A percentile compares a stretch with the other conserved stretches of the same genome.
Evolutionary conservation across 2,113 vertebrate genomes (phyloP).

Genomic region (Casuarius casuarius): DNA sequence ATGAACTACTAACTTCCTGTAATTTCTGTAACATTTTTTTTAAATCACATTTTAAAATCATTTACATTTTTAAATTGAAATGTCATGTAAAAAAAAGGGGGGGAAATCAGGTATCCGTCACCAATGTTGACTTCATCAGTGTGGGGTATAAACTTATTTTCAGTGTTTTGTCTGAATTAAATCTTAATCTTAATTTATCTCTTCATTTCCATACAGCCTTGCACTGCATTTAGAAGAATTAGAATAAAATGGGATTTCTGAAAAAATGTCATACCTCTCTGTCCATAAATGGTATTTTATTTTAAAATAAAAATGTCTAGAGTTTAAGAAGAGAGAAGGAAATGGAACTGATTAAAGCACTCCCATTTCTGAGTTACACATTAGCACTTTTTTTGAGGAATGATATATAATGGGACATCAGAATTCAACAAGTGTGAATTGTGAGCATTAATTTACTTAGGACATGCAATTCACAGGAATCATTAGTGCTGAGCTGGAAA

Average conservation of each 20-base stretch:
- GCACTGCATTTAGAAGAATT: not conserved
- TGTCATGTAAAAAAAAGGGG: not conserved
- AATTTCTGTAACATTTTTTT: not conserved
- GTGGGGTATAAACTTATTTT: not conserved
- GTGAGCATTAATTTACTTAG: conserved; percentile 27
- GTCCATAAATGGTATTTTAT: conserved; percentile 42
- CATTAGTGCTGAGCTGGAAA: conserved; percentile 25
- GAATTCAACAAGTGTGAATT: conserved; percentile 40
- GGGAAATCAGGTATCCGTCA: not conserved
- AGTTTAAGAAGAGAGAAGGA: conserved; percentile 54
- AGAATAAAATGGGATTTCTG: not conserved
- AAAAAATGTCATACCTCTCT: not conserved
- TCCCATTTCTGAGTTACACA: conserved; percentile 65
- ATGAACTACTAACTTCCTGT: not conserved
- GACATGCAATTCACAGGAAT: conserved; percentile 51
- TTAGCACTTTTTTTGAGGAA: conserved; percentile 13
- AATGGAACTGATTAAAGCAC: conserved; percentile 64
- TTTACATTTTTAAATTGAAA: not conserved
- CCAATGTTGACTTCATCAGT: not conserved
- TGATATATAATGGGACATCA: conserved; percentile 36
- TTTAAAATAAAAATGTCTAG: conserved; percentile 46
- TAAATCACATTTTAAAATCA: not conserved
- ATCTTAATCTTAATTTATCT: not conserved
- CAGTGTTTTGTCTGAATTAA: not conserved
- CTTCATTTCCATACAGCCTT: not conserved